phyloP scores from a whole-genome alignment of 1,140 invertebrate species.

The Polypedilum vanderplanki region DNA sequence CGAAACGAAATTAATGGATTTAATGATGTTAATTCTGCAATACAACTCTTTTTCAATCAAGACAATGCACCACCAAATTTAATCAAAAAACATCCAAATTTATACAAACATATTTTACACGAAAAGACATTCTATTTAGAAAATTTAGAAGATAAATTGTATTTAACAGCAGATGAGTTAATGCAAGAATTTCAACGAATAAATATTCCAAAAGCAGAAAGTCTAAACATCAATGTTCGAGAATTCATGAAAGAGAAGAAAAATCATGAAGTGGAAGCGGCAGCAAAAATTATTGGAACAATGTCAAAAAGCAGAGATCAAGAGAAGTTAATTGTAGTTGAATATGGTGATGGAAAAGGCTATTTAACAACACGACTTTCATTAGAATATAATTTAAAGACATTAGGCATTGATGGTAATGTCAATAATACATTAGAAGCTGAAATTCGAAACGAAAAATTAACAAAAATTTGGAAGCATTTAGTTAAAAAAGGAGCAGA shows the following conservation, averaged over 20 bases:
- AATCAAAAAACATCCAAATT: slow-evolving; percentile 21
- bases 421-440: slow-evolving; percentile 57
- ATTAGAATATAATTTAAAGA: slow-evolving; percentile 59
- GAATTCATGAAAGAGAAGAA: slow-evolving; percentile 76
- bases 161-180: neutral
- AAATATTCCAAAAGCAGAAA: slow-evolving; percentile 35
- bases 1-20: neutral
- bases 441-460: slow-evolving; percentile 50
- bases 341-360: slow-evolving; percentile 81
- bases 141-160: neutral
- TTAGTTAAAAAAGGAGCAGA: neutral
- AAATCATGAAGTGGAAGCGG: slow-evolving; percentile 65
- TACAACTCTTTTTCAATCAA: neutral
- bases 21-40: neutral
- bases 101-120: neutral
- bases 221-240: slow-evolving; percentile 43
- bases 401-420: slow-evolving; percentile 72
- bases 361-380: slow-evolving; percentile 70
- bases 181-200: neutral
- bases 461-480: slow-evolving; percentile 46
- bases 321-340: slow-evolving; percentile 50
- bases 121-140: slow-evolving; percentile 1
- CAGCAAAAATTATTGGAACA: slow-evolving; percentile 47
- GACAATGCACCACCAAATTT: neutral
- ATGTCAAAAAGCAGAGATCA: slow-evolving; percentile 31